phyloP scores from a whole-genome alignment of 1,140 invertebrate genomes.

The Drosophila seguyi region DNA sequence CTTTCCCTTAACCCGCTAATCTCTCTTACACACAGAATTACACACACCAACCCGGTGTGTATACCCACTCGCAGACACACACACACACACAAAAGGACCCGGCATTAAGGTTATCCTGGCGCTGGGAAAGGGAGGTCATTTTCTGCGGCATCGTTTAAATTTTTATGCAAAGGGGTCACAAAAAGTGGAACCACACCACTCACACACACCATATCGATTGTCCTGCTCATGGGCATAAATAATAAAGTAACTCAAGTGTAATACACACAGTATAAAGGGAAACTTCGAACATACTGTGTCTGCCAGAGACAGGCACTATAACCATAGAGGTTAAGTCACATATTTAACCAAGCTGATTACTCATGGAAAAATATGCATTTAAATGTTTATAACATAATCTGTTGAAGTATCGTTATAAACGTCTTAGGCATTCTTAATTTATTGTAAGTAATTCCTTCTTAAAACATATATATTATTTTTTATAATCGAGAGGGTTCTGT shows the following conservation, averaged over 20 bases:
- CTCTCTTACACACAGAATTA: constrained; percentile 31
- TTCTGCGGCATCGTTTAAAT: constrained; percentile 28
- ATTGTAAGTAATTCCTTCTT: background rate
- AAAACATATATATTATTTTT: background rate
- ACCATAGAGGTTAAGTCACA: background rate
- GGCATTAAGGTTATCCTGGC: constrained; percentile 16
- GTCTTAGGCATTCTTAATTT: background rate
- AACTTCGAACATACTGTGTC: background rate
- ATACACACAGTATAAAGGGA: constrained; percentile 11
- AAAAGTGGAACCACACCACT: constrained; percentile 8
- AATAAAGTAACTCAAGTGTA: constrained; percentile 43
- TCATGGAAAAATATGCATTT: background rate
- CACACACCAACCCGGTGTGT: constrained; percentile 8
- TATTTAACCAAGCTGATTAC: background rate
- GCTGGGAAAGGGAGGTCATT: constrained; percentile 15
- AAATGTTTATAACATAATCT: background rate
- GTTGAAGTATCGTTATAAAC: background rate
- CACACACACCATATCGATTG: constrained; percentile 20
- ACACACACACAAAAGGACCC: constrained; percentile 9
- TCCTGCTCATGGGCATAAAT: constrained; percentile 39
- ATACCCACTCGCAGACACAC: background rate
- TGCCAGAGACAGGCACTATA: background rate
- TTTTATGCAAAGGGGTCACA: constrained; percentile 24
- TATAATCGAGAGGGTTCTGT: no score
- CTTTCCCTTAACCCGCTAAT: constrained; percentile 38